These are phyloP conservation scores for Dorcus hopei DNA, from an alignment of 2,888 invertebrate species.

Conservation along the genomic window DNA sequence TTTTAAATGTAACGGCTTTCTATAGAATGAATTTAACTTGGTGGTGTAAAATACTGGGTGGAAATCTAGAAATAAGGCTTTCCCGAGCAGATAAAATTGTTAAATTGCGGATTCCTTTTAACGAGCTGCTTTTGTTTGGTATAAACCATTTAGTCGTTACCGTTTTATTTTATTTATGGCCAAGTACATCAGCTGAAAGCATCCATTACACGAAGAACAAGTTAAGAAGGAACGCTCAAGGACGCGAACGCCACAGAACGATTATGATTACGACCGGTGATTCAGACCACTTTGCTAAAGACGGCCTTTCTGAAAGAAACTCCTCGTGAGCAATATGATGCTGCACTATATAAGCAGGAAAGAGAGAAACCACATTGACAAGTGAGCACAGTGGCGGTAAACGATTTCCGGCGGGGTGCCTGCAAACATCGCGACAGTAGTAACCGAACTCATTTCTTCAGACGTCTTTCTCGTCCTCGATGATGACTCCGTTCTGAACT, in stretches of 20 bases:
- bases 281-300: constrained; percentile 38
- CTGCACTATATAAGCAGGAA: neutral
- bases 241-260: constrained; percentile 31
- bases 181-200: constrained; percentile 36
- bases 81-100: constrained; percentile 29
- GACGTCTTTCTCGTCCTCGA: constrained; percentile 30
- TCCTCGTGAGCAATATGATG: neutral
- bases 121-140: constrained; percentile 38
- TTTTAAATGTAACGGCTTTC: no score
- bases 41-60: no score
- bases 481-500: constrained; percentile 27
- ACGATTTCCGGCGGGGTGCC: constrained; percentile 1
- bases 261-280: constrained; percentile 42
- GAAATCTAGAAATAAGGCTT: neutral
- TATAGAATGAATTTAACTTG: no score
- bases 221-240: constrained; percentile 35
- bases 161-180: constrained; percentile 37
- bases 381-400: neutral
- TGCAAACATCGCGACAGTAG: constrained; percentile 21
- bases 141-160: constrained; percentile 39
- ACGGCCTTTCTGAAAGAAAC: constrained; percentile 17
- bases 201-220: constrained; percentile 39
- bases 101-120: constrained; percentile 29
- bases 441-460: constrained; percentile 32
- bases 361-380: neutral